These are phyloP conservation scores for Rhabdomys dilectus DNA, from an alignment of 2,113 vertebrate species.

Conservation along the genomic window DNA sequence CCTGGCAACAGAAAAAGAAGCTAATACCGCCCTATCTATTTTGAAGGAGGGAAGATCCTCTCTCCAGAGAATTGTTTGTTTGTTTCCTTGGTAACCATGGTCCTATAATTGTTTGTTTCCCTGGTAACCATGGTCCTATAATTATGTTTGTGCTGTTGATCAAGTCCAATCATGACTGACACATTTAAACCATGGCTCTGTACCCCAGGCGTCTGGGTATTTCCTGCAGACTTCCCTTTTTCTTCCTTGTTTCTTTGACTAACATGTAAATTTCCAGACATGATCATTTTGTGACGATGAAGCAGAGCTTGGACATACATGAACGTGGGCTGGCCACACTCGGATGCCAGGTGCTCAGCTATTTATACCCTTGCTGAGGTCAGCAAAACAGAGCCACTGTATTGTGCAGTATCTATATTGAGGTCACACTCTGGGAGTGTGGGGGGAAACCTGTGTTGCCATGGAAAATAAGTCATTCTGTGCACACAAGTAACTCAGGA, in stretches of 20 bases:
- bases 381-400: neutral
- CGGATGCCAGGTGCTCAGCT: neutral
- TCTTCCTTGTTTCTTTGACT: neutral
- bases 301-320: fast-evolving
- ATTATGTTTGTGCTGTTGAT: neutral
- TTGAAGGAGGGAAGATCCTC: neutral
- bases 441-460: neutral
- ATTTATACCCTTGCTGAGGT: neutral
- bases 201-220: fast-evolving
- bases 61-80: neutral
- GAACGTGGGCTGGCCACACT: neutral
- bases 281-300: neutral
- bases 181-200: fast-evolving
- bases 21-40: neutral
- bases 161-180: too few species aligned
- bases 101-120: neutral
- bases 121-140: neutral
- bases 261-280: neutral
- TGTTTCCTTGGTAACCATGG: neutral
- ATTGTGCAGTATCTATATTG: neutral
- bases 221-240: neutral
- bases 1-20: neutral
- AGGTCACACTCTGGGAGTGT: neutral
- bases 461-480: neutral
- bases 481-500: neutral